Evolutionary conservation across 2,113 vertebrate genomes (phyloP).

Genomic region (Turnix velox): DNA sequence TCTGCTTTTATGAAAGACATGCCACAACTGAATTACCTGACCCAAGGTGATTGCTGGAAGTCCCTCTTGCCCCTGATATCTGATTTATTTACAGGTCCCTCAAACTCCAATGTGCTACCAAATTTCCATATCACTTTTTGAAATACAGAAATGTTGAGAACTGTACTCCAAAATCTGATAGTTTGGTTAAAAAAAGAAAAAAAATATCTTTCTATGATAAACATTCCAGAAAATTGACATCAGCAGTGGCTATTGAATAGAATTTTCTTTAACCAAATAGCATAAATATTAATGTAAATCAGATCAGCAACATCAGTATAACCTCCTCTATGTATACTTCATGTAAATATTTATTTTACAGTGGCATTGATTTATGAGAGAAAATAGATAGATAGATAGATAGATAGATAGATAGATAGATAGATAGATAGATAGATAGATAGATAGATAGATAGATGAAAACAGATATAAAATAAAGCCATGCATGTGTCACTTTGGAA

Average conservation of each 20-base stretch:
- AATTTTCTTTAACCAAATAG: neutral
- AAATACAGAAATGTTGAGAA: neutral
- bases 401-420: rapidly evolving
- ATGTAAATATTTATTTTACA: neutral
- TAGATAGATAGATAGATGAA: neutral
- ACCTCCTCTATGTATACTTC: neutral
- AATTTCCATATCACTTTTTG: neutral
- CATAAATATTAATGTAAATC: neutral
- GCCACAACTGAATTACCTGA: neutral
- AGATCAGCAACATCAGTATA: neutral
- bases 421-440: neutral
- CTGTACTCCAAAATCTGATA: neutral
- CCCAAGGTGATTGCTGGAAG: neutral
- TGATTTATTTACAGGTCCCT: neutral
- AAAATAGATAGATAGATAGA: neutral
- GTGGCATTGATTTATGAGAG: neutral
- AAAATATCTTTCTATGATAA: neutral
- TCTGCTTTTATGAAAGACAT: neutral
- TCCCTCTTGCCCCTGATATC: neutral
- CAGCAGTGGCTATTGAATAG: neutral
- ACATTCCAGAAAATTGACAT: neutral
- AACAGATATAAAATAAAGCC: neutral
- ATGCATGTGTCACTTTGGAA: neutral
- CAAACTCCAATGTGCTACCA: neutral
- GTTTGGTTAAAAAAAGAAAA: neutral